Conservation (phyloP, 2,888 invertebrate species). For the Drosophila leonis region DNA sequence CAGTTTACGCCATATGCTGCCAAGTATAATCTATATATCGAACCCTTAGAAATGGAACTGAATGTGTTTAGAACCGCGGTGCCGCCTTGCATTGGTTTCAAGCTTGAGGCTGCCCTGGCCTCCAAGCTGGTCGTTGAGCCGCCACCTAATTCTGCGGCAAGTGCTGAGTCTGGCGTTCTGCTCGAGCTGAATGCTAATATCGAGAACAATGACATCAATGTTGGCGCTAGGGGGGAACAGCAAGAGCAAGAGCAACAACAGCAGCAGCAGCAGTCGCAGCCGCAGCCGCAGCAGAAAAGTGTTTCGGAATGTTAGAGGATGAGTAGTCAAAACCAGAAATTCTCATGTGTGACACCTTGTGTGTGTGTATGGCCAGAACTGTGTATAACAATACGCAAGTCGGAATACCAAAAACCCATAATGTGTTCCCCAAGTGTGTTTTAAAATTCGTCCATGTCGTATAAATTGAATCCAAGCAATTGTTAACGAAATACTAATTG, state of each 20-base stretch:
- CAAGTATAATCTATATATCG: conserved; percentile 30
- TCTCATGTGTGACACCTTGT: conserved; percentile 40
- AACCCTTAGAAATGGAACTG: conserved; percentile 76
- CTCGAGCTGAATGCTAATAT: conserved; percentile 43
- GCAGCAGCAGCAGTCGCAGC: conserved; percentile 1
- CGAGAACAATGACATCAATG: conserved; percentile 16
- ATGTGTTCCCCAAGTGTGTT: conserved; percentile 10
- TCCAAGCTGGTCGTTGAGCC: conserved; percentile 74
- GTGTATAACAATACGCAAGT: conserved; percentile 12
- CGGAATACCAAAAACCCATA: neutral
- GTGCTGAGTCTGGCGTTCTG: conserved; percentile 47
- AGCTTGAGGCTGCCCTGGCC: conserved; percentile 66
- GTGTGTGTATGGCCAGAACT: conserved; percentile 24
- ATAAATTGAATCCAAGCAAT: too few relatives aligned
- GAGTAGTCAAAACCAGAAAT: conserved; percentile 58
- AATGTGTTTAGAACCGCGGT: conserved; percentile 81
- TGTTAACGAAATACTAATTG: conserved; percentile 44
- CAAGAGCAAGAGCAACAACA: too few relatives aligned
- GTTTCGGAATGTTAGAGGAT: conserved; percentile 75
- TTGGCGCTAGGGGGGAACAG: conserved; percentile 20
- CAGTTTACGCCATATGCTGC: neutral
- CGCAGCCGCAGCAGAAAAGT: conserved; percentile 31
- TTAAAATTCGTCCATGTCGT: conserved; percentile 16
- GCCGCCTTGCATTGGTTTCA: conserved; percentile 76
- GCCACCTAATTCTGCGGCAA: conserved; percentile 57